phyloP scores from a whole-genome alignment of 2,888 invertebrate genomes.

The Lydus trimaculatus region DNA sequence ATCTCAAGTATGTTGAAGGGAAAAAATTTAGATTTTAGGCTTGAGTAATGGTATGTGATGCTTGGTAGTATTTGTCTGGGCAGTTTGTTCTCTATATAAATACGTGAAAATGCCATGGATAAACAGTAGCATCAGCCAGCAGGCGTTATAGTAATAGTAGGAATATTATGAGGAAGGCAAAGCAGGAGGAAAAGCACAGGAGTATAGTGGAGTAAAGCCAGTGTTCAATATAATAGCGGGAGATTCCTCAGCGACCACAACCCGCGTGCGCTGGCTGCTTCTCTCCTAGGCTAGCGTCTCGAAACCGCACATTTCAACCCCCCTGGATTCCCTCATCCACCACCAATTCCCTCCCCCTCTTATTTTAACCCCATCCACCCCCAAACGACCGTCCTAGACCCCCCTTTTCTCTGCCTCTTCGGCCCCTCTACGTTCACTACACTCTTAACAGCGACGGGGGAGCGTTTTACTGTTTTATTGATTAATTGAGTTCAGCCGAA shows the following conservation, averaged over 20 bases:
- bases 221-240: conserved; percentile 62
- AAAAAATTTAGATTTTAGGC: not conserved
- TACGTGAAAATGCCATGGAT: conserved; percentile 28
- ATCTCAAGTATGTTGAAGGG: not conserved
- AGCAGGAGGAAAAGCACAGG: conserved; percentile 15
- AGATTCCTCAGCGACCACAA: conserved; percentile 61
- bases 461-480: conserved; percentile 62
- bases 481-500: conserved; percentile 62
- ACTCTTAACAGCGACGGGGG: conserved; percentile 60
- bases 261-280: conserved; percentile 58
- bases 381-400: conserved; percentile 14
- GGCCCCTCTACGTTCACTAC: conserved; percentile 36
- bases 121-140: conserved; percentile 18
- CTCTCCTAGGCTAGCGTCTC: conserved; percentile 60
- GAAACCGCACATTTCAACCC: conserved; percentile 61
- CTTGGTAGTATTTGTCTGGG: not conserved
- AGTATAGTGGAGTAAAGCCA: conserved; percentile 47
- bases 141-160: conserved; percentile 12
- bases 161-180: conserved; percentile 15
- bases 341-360: conserved; percentile 37
- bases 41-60: not conserved
- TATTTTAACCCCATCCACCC: conserved; percentile 40
- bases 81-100: not conserved
- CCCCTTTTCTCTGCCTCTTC: conserved; percentile 28
- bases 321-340: conserved; percentile 43